A percentile compares a stretch with the other conserved stretches of the same genome.
Conservation (phyloP, 2,888 invertebrate genomes). For the Drosophila infuscata region DNA sequence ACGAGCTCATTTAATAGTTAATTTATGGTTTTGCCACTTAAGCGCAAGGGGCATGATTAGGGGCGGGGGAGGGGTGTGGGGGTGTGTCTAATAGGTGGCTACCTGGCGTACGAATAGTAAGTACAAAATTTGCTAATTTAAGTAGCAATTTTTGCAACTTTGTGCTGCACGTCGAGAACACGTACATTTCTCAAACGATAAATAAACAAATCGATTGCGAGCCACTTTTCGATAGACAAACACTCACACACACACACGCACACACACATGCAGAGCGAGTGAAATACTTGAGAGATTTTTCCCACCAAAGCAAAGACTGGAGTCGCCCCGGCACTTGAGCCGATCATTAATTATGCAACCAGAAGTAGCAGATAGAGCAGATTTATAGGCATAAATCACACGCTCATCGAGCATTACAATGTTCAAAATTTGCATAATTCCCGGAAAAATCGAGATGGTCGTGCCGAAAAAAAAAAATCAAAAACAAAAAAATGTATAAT, state of each 20-base stretch:
- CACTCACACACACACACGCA: conserved; percentile 10
- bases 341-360: conserved; percentile 78
- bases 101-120: conserved; percentile 20
- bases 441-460: conserved; percentile 66
- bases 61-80: neutral
- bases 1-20: conserved; percentile 78
- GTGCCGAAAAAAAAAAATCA: conserved; percentile 43
- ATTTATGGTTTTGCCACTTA: conserved; percentile 64
- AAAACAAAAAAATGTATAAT: neutral
- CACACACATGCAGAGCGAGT: conserved; percentile 2
- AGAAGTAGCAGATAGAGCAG: conserved; percentile 77
- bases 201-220: conserved; percentile 61
- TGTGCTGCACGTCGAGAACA: conserved; percentile 60
- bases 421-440: conserved; percentile 78
- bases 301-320: conserved; percentile 59
- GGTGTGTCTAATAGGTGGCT: neutral
- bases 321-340: conserved; percentile 36
- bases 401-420: conserved; percentile 66
- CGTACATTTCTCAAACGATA: conserved; percentile 42
- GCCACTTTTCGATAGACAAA: conserved; percentile 26
- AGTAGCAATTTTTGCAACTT: conserved; percentile 73
- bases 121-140: conserved; percentile 47
- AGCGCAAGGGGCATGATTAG: conserved; percentile 7
- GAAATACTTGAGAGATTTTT: conserved; percentile 55
- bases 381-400: conserved; percentile 78